Percentiles rank a stretch among this genome's conserved stretches.
Evolutionary conservation across 1,140 invertebrate species (phyloP).

Genomic region (Temnothorax nylanderi): DNA sequence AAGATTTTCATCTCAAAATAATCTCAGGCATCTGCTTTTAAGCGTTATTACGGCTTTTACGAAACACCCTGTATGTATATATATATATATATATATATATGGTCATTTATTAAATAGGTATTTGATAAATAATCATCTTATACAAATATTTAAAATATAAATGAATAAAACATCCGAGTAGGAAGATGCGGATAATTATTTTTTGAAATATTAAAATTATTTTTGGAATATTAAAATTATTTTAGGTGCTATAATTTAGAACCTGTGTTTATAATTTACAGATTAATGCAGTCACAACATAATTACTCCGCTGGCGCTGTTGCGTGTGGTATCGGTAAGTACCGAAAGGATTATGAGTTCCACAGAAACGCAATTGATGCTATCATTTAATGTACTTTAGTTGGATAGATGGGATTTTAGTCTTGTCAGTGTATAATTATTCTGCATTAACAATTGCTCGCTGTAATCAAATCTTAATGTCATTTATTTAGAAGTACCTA

Average conservation of each 20-base stretch:
- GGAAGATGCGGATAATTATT: no score
- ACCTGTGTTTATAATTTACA: neutral
- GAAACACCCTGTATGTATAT: no score
- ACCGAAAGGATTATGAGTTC: neutral
- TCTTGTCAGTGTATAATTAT: neutral
- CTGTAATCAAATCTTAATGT: neutral
- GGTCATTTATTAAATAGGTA: no score
- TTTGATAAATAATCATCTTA: neutral
- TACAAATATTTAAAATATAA: neutral
- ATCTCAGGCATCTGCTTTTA: no score
- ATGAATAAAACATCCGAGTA: neutral
- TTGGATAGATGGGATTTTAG: neutral
- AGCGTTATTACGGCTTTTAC: no score
- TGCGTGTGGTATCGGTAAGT: neutral
- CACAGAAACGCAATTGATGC: neutral
- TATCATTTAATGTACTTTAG: neutral
- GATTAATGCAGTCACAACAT: neutral
- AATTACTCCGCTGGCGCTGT: neutral
- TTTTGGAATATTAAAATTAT: neutral
- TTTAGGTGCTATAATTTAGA: neutral
- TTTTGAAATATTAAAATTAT: no score
- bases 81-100: no score
- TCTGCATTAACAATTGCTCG: neutral
- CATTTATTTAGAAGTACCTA: conserved; percentile 1
- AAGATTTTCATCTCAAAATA: no score